These are phyloP conservation scores for Iphiclides podalirius DNA, from an alignment of 2,888 invertebrate genomes.

Conservation along the genomic window DNA sequence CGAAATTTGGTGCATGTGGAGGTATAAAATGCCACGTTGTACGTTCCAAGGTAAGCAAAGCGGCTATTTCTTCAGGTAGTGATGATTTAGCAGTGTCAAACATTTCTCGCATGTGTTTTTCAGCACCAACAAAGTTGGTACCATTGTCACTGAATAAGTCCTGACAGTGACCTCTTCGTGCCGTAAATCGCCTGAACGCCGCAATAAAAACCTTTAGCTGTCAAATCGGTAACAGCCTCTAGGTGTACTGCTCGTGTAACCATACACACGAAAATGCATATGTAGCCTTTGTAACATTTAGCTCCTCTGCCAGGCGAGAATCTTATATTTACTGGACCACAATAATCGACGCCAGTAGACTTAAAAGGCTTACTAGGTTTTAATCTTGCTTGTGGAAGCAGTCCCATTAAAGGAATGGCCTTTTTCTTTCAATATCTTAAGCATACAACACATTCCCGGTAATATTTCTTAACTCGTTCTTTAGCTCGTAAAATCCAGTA, in stretches of 20 bases:
- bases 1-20: slow-evolving; percentile 29
- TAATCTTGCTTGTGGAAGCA: not conserved
- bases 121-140: slow-evolving; percentile 30
- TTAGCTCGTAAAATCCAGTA: slow-evolving; percentile 15
- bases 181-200: too few relatives aligned
- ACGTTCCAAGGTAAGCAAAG: slow-evolving; percentile 7
- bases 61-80: slow-evolving; percentile 17
- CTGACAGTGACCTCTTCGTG: too few relatives aligned
- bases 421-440: slow-evolving; percentile 5
- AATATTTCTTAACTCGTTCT: slow-evolving; percentile 5
- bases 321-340: slow-evolving; percentile 29
- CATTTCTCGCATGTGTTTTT: slow-evolving; percentile 19
- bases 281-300: slow-evolving; percentile 29
- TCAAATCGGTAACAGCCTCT: slow-evolving; percentile 30
- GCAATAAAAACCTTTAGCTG: slow-evolving; percentile 31
- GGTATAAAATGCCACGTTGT: slow-evolving; percentile 30
- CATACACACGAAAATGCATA: slow-evolving; percentile 32
- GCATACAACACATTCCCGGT: slow-evolving; percentile 11
- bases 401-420: slow-evolving; percentile 5
- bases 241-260: slow-evolving; percentile 29
- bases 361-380: slow-evolving; percentile 25
- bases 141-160: slow-evolving; percentile 31
- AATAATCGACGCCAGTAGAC: slow-evolving; percentile 31
- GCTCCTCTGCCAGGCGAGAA: slow-evolving; percentile 28
- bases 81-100: slow-evolving; percentile 16